phyloP scores from a whole-genome alignment of 2,113 vertebrate genomes.

The Cathartes aura region DNA sequence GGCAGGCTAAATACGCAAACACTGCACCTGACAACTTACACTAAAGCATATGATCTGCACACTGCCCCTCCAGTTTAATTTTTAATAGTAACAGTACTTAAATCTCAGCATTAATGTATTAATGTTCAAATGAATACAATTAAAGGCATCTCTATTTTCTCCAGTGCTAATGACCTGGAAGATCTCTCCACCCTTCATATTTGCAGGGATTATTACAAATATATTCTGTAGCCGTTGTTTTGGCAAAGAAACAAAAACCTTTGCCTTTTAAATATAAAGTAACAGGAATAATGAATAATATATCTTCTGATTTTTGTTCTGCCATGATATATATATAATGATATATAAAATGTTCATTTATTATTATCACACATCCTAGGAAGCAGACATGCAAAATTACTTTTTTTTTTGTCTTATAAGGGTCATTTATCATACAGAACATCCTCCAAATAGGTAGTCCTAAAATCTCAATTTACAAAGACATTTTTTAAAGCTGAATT shows the following conservation, averaged over 20 bases:
- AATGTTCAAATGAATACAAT: slow-evolving; percentile 70
- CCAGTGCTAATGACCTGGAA: slow-evolving; percentile 48
- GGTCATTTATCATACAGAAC: slow-evolving; percentile 59
- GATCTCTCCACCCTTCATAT: slow-evolving; percentile 20
- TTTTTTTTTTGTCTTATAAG: slow-evolving; percentile 43
- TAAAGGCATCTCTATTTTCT: slow-evolving; percentile 51
- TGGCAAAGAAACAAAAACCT: slow-evolving; percentile 49
- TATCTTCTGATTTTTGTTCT: slow-evolving; percentile 49
- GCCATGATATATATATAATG: slow-evolving; percentile 54
- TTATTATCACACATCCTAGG: slow-evolving; percentile 66
- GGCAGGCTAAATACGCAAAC: slow-evolving; percentile 51
- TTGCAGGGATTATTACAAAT: slow-evolving; percentile 5
- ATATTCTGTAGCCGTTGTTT: slow-evolving; percentile 33
- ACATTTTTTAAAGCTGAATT: slow-evolving; percentile 64
- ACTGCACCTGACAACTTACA: slow-evolving; percentile 50
- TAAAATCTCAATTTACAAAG: slow-evolving; percentile 70
- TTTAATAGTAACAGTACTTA: slow-evolving; percentile 70
- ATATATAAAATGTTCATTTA: slow-evolving; percentile 75
- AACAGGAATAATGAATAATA: slow-evolving; percentile 51
- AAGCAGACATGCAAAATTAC: slow-evolving; percentile 73
- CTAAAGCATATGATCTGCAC: slow-evolving; percentile 40
- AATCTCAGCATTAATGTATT: slow-evolving; percentile 70
- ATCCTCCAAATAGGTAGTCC: slow-evolving; percentile 64
- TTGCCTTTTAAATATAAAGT: slow-evolving; percentile 63
- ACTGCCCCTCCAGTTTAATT: slow-evolving; percentile 61